Conservation (phyloP, 37 sponge, comb jelly and placozoan species). For the Geodia barretti region DNA sequence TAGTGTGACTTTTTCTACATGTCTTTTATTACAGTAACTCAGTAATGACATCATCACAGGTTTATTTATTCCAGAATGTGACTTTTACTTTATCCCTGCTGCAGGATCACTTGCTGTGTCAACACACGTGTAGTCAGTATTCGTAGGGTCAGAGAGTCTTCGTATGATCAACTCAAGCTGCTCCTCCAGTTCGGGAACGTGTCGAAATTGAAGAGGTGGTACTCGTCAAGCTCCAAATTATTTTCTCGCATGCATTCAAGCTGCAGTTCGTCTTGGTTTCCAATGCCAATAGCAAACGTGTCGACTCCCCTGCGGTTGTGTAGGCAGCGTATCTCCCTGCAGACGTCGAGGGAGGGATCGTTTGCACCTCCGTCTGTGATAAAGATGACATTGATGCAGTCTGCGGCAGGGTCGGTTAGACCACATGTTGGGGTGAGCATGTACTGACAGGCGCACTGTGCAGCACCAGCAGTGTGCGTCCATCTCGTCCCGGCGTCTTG, state of each 20-base stretch:
- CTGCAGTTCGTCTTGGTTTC: too few relatives aligned
- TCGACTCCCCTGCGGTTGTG: constrained; percentile 15
- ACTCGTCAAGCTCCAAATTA: too few relatives aligned
- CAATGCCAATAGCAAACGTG: constrained; percentile 41
- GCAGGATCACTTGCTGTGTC: too few relatives aligned
- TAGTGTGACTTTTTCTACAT: too few relatives aligned
- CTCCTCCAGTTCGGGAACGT: neutral
- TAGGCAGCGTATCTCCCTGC: neutral
- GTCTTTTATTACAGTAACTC: too few relatives aligned
- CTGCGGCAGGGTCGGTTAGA: neutral
- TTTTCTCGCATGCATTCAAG: too few relatives aligned
- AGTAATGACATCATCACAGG: too few relatives aligned
- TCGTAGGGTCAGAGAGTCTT: too few relatives aligned
- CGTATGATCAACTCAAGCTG: neutral
- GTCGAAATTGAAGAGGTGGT: too few relatives aligned
- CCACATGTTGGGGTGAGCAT: constrained; percentile 13
- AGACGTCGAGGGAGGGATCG: constrained; percentile 1
- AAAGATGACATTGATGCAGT: constrained; percentile 33
- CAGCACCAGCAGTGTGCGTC: constrained; percentile 16
- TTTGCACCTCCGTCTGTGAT: constrained; percentile 37
- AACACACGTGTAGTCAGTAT: too few relatives aligned
- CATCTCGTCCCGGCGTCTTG: neutral
- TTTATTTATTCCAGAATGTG: too few relatives aligned
- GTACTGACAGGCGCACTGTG: constrained; percentile 22
- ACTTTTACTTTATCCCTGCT: too few relatives aligned